phyloP scores from a whole-genome alignment of 2,797 vertebrate species.

The Micrastur ruficollis region DNA sequence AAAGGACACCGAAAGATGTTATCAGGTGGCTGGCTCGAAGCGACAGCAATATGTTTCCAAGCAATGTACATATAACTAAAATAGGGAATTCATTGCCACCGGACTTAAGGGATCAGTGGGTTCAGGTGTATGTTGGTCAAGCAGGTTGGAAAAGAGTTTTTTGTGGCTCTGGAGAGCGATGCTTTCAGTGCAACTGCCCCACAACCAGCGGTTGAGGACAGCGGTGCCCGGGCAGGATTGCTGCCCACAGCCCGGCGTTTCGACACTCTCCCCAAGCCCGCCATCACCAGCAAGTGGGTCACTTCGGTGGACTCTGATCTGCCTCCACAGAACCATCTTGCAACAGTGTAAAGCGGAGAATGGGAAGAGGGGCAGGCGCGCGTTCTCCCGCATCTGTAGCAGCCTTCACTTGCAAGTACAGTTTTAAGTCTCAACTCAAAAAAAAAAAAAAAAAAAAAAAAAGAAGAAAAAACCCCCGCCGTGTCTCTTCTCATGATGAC shows the following conservation, averaged over 20 bases:
- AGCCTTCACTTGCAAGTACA: neutral
- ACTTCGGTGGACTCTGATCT: fast-evolving
- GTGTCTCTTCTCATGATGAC: neutral
- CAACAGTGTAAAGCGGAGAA: neutral
- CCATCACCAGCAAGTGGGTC: fast-evolving
- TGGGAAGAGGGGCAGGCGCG: fast-evolving
- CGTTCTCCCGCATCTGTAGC: fast-evolving
- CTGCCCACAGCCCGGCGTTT: neutral
- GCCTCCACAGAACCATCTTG: fast-evolving
- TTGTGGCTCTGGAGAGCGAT: neutral
- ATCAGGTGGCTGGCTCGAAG: neutral
- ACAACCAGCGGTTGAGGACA: fast-evolving
- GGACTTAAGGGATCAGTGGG: fast-evolving
- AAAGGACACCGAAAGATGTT: neutral
- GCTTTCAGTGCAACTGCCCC: neutral
- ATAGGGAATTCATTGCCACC: fast-evolving
- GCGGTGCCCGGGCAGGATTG: neutral
- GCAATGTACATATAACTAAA: fast-evolving
- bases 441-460: too few species aligned
- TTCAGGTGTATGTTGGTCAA: neutral
- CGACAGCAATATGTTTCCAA: fast-evolving
- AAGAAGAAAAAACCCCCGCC: fast-evolving
- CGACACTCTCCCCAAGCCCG: neutral
- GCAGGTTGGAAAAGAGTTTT: neutral
- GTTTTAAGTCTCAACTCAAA: neutral